phyloP scores from a whole-genome alignment of 2,888 invertebrate species.

The Brachyptera risi region DNA sequence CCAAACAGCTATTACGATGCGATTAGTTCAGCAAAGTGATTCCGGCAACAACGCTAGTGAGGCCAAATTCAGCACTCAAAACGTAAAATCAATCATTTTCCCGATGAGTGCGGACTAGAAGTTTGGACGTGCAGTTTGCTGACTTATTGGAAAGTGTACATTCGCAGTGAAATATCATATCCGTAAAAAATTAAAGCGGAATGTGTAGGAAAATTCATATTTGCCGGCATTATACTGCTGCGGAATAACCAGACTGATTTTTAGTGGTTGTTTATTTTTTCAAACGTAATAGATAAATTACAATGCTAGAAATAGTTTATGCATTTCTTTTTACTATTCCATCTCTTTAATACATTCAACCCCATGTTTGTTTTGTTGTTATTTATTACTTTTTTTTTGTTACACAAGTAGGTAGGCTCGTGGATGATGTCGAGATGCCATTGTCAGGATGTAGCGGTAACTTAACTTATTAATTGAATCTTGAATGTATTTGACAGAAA shows the following conservation, averaged over 20 bases:
- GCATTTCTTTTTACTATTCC: neutral
- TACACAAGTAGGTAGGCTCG: slow-evolving; percentile 6
- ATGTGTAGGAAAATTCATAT: neutral
- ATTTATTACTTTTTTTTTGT: slow-evolving; percentile 18
- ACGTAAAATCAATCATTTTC: neutral
- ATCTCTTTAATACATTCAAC: neutral
- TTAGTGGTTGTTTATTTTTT: no score
- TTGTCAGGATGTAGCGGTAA: neutral
- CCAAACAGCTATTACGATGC: no score
- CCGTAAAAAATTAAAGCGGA: neutral
- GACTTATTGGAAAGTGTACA: slow-evolving; percentile 3
- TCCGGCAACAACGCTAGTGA: neutral
- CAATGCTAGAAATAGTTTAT: neutral
- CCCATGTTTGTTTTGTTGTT: neutral
- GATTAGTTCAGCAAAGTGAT: neutral
- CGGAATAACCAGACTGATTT: neutral
- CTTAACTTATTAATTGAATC: neutral
- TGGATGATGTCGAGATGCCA: slow-evolving; percentile 10
- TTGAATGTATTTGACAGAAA: neutral
- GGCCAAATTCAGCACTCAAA: neutral
- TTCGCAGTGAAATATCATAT: neutral
- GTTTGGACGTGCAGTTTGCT: neutral
- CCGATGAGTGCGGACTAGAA: slow-evolving; percentile 1
- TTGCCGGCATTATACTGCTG: no score
- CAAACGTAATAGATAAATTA: neutral